A percentile compares a stretch with the other conserved stretches of the same genome.
Evolutionary conservation across 2,888 invertebrate genomes (phyloP).

Genomic region (Drosophila prostipennis): DNA sequence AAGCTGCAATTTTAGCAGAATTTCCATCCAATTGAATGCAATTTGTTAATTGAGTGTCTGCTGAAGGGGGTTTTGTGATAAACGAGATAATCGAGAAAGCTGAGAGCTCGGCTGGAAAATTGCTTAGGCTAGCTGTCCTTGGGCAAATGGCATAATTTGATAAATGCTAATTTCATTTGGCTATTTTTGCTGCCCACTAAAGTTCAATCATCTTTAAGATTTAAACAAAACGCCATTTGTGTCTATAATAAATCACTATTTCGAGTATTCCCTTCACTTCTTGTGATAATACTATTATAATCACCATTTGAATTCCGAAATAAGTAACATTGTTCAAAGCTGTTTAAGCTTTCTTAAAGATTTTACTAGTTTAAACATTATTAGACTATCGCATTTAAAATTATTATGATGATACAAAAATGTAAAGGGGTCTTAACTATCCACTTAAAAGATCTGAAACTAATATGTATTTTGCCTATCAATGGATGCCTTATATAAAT

Average conservation of each 20-base stretch:
- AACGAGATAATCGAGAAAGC: constrained; percentile 22
- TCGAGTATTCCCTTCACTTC: background rate
- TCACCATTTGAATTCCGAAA: too few relatives aligned
- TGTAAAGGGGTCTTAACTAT: too few relatives aligned
- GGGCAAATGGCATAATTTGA: constrained; percentile 10
- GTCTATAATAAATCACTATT: background rate
- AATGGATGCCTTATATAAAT: too few relatives aligned
- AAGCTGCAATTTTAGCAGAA: constrained; percentile 23
- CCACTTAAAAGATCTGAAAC: too few relatives aligned
- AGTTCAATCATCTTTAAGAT: background rate
- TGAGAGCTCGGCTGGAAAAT: constrained; percentile 23
- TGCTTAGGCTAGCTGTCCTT: constrained; percentile 9
- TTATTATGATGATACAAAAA: too few relatives aligned
- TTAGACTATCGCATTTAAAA: too few relatives aligned
- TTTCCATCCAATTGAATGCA: constrained; percentile 44
- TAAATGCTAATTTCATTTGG: constrained; percentile 13
- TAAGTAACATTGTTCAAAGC: too few relatives aligned
- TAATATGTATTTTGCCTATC: too few relatives aligned
- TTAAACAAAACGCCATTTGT: background rate
- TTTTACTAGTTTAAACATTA: too few relatives aligned
- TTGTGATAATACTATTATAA: background rate
- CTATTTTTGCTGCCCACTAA: background rate
- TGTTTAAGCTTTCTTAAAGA: too few relatives aligned
- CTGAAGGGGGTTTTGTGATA: constrained; percentile 25
- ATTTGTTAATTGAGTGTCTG: constrained; percentile 42